These are phyloP conservation scores for Heliconius melpomene DNA, from an alignment of 1,140 invertebrate species.

Conservation along the genomic window DNA sequence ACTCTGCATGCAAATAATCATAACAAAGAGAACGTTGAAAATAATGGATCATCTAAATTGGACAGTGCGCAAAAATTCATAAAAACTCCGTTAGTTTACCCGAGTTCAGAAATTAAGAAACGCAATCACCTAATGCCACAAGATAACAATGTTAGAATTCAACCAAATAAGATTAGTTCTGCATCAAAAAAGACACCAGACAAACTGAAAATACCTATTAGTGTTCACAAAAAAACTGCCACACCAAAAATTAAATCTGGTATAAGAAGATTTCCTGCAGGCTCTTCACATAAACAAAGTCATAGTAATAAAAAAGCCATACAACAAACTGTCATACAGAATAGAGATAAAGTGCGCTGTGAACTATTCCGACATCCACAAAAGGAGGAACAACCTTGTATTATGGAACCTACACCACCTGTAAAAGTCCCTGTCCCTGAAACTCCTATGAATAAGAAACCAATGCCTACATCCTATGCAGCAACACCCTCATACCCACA, in stretches of 20 bases:
- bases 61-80: slow-evolving; percentile 16
- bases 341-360: slow-evolving; percentile 68
- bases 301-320: slow-evolving; percentile 63
- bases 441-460: slow-evolving; percentile 63
- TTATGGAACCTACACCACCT: slow-evolving; percentile 19
- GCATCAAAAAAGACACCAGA: slow-evolving; percentile 62
- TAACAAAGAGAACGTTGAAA: slow-evolving; percentile 62
- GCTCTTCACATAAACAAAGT: slow-evolving; percentile 44
- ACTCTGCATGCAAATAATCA: slow-evolving; percentile 35
- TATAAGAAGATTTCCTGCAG: slow-evolving; percentile 65
- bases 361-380: slow-evolving; percentile 60
- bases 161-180: slow-evolving; percentile 43
- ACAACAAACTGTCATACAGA: slow-evolving; percentile 49
- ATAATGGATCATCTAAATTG: slow-evolving; percentile 9
- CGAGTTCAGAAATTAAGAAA: slow-evolving; percentile 52
- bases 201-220: slow-evolving; percentile 46
- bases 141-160: slow-evolving; percentile 45
- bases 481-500: slow-evolving; percentile 73
- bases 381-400: slow-evolving; percentile 29
- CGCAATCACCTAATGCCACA: slow-evolving; percentile 50
- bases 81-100: slow-evolving; percentile 37
- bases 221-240: slow-evolving; percentile 57
- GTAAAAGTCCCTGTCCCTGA: slow-evolving; percentile 49
- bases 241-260: slow-evolving; percentile 72
- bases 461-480: slow-evolving; percentile 54